Conservation (phyloP, 1,140 invertebrate genomes). For the Atta colombica region DNA sequence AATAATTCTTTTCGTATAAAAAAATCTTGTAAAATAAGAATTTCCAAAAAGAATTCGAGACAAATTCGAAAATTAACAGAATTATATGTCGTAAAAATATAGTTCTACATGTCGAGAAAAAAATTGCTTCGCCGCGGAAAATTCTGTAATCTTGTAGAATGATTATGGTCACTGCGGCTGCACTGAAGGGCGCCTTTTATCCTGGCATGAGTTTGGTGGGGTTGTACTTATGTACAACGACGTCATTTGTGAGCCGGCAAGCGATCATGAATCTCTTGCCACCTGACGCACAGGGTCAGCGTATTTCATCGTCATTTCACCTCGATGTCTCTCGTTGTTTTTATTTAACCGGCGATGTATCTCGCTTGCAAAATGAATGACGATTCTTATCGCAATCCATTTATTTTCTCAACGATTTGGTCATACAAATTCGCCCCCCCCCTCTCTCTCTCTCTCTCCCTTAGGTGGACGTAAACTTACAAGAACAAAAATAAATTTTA, state of each 20-base stretch:
- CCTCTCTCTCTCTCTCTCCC: neutral
- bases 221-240: conserved; percentile 76
- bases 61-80: neutral
- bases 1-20: neutral
- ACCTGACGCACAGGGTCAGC: conserved; percentile 69
- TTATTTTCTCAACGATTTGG: conserved; percentile 48
- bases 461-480: neutral
- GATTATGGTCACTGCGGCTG: conserved; percentile 63
- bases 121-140: conserved; percentile 15
- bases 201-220: conserved; percentile 29
- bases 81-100: neutral
- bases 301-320: conserved; percentile 54
- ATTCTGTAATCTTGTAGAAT: conserved; percentile 67
- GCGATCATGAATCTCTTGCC: conserved; percentile 71
- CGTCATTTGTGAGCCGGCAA: conserved; percentile 71
- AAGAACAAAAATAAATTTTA: conserved; percentile 49
- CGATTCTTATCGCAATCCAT: conserved; percentile 50
- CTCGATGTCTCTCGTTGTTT: conserved; percentile 56
- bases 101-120: neutral
- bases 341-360: conserved; percentile 69
- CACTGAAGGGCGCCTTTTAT: conserved; percentile 61
- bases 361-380: conserved; percentile 38
- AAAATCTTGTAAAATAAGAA: neutral
- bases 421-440: neutral
- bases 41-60: neutral